A percentile compares a stretch with the other conserved stretches of the same genome.
These are phyloP conservation scores for Tortricodes alternella DNA, from an alignment of 2,888 invertebrate genomes.

Conservation along the genomic window DNA sequence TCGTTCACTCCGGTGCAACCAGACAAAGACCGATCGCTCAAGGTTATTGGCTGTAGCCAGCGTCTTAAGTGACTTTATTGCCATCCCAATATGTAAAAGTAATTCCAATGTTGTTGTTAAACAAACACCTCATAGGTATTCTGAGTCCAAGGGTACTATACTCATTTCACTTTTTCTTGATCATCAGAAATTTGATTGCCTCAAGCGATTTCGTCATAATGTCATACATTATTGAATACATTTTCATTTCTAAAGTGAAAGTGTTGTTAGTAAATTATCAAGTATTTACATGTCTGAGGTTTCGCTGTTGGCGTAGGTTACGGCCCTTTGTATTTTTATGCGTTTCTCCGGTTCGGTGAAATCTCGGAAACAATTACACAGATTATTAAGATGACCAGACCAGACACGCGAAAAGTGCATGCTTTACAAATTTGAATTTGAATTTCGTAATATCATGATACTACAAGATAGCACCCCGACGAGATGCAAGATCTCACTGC, in stretches of 20 bases:
- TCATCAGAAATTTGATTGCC: background rate
- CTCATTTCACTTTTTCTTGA: background rate
- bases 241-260: conserved; percentile 25
- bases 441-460: conserved; percentile 16
- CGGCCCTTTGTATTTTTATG: conserved; percentile 25
- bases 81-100: conserved; percentile 14
- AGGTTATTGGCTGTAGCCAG: too few species aligned
- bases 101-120: conserved; percentile 1
- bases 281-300: conserved; percentile 24
- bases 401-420: background rate
- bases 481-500: too few species aligned
- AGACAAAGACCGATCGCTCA: too few species aligned
- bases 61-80: too few species aligned
- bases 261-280: conserved; percentile 12
- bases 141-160: conserved; percentile 20
- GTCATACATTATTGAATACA: conserved; percentile 3
- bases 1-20: too few species aligned
- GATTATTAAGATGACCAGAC: conserved; percentile 1
- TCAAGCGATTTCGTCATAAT: background rate
- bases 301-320: conserved; percentile 12
- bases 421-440: background rate
- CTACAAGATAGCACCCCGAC: conserved; percentile 8
- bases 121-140: conserved; percentile 2
- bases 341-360: conserved; percentile 15
- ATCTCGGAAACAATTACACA: background rate